phyloP scores from a whole-genome alignment of 2,888 invertebrate genomes.

The Tenthredo distinguenda region DNA sequence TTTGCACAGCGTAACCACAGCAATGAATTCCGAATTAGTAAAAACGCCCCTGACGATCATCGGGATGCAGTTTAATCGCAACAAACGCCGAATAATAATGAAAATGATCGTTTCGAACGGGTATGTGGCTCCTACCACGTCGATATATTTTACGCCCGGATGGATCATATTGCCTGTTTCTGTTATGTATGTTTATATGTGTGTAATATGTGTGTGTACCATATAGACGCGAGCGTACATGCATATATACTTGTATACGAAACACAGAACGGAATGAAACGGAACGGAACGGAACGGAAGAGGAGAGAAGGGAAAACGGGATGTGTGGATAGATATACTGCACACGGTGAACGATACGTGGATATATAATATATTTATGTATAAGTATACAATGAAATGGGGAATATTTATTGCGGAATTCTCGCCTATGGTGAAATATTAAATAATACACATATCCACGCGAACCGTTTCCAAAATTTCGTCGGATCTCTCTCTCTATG shows the following conservation, averaged over 20 bases:
- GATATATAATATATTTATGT: neutral
- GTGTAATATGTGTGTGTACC: neutral
- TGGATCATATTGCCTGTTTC: slow-evolving; percentile 66
- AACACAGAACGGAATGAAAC: neutral
- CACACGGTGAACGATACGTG: neutral
- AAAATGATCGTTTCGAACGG: slow-evolving; percentile 25
- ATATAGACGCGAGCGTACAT: neutral
- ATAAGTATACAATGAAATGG: neutral
- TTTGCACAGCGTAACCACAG: neutral
- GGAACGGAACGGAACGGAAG: neutral
- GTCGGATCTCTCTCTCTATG: neutral
- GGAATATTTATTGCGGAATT: neutral
- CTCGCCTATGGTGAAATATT: neutral
- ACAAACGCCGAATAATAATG: neutral
- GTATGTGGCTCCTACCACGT: neutral
- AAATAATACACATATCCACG: neutral
- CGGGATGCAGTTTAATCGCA: slow-evolving; percentile 22
- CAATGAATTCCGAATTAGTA: neutral
- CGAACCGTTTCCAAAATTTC: neutral
- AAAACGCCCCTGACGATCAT: neutral
- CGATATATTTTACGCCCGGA: slow-evolving; percentile 73
- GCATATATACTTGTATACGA: too few species aligned
- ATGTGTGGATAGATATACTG: neutral
- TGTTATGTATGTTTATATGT: neutral
- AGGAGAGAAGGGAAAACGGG: neutral